These are phyloP conservation scores for Helleia helle DNA, from an alignment of 2,888 invertebrate species.

Conservation along the genomic window DNA sequence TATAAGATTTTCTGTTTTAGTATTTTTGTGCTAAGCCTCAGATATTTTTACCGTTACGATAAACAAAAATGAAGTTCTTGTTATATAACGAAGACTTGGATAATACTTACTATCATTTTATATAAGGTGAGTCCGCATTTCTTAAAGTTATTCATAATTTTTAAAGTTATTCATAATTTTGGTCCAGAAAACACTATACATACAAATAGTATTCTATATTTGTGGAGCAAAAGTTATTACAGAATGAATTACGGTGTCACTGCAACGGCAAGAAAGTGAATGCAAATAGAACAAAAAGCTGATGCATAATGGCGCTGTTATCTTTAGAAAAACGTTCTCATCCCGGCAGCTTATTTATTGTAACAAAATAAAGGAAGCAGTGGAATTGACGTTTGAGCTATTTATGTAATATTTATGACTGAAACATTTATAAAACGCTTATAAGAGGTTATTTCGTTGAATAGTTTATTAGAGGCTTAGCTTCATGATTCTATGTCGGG, in stretches of 20 bases:
- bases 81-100: no score
- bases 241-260: conserved; percentile 1
- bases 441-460: no score
- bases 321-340: neutral
- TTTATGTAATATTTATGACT: no score
- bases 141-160: neutral
- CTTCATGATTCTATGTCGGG: no score
- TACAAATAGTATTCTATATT: neutral
- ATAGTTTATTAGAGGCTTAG: no score
- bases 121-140: neutral
- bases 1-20: no score
- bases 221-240: neutral
- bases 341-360: conserved; percentile 1
- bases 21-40: no score
- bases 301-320: neutral
- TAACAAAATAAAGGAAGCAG: no score
- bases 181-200: neutral
- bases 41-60: no score
- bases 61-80: no score
- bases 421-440: no score
- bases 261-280: neutral
- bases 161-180: neutral
- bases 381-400: no score
- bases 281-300: conserved; percentile 4
- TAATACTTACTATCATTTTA: neutral